Base-by-base conservation (phyloP, 2,113 vertebrate genomes). In the Aspiorhynchus laticeps region DNA sequence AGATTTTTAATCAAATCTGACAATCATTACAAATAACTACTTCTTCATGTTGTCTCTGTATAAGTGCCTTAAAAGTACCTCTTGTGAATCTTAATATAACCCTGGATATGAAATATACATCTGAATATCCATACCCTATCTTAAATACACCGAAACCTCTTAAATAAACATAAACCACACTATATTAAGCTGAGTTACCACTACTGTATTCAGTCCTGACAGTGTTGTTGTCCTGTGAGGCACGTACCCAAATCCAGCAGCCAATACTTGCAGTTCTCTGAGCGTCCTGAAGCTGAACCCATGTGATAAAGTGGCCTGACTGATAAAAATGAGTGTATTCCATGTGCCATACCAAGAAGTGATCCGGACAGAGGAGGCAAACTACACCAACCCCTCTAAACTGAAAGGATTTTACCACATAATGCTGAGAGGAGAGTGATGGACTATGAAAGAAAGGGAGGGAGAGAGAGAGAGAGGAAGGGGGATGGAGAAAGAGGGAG, bases 211-310 rank as follows among this genome's bases (percentile, higher is more conserved):
- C 21, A 76, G 41, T 48, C 41, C 19, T 46, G 12, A 56, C 36
- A 24, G 17, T 31, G 51, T 63, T n/a, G 51, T 15, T 31, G 31
- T 12, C 46, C 28, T 61, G 36, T 26, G n/a, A 73, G 11, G 51
- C 86, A 98, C 94, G 86, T 97, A 99, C 98, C 98, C 94, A 99
- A 94, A 95, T 99, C 98, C 92, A 99, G 96, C 88, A 99, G 96
- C 98, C 98, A 99, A 95, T 97, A 97, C 92, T 97, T 98, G 93
- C 97, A 99, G 94, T 93, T 96, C 85, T 96, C 94, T 0, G 96
- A 91, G 88, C 95, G 94, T 88, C 94, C 93, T 63, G 93, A 95
- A 73, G 95, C 88, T 69, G 96, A 90, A 91, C 96, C 94, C 86
- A 96, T 94, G 12, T 95, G 90, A 83, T 93, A 95, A 59, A 97